Evolutionary conservation across 1,140 invertebrate genomes (phyloP).

Genomic region (Hyposmocoma kahamanoa): DNA sequence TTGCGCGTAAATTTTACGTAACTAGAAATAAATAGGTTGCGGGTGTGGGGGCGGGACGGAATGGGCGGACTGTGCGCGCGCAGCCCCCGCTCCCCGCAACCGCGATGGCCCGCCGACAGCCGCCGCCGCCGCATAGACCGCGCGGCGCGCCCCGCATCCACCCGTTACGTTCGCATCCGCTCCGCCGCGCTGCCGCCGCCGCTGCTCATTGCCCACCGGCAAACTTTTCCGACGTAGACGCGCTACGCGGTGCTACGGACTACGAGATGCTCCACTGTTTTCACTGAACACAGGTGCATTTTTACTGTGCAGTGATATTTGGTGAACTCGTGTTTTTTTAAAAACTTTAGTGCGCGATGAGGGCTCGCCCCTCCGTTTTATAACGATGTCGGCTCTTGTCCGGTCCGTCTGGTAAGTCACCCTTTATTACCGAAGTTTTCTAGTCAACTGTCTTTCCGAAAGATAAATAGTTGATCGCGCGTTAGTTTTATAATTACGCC

Average conservation of each 20-base stretch:
- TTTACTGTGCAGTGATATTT: slow-evolving; percentile 40
- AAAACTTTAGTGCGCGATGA: slow-evolving; percentile 62
- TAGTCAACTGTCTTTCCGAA: slow-evolving; percentile 16
- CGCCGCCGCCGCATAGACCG: slow-evolving; percentile 45
- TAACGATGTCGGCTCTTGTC: slow-evolving; percentile 72
- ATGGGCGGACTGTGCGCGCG: slow-evolving; percentile 62
- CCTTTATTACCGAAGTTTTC: slow-evolving; percentile 15
- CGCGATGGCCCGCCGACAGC: slow-evolving; percentile 30
- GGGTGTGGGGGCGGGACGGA: slow-evolving; percentile 65
- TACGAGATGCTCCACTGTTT: slow-evolving; percentile 25
- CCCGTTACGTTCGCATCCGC: slow-evolving; percentile 38
- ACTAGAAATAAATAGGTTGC: slow-evolving; percentile 73
- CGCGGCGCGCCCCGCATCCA: slow-evolving; percentile 46
- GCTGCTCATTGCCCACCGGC: slow-evolving; percentile 23
- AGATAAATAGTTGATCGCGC: background rate
- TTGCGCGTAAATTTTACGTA: slow-evolving; percentile 73
- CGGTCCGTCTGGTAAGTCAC: slow-evolving; percentile 72
- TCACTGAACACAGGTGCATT: slow-evolving; percentile 21
- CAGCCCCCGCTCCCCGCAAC: slow-evolving; percentile 20
- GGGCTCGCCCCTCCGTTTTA: slow-evolving; percentile 40
- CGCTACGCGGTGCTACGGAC: slow-evolving; percentile 37
- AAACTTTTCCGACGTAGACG: slow-evolving; percentile 47
- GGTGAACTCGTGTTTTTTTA: slow-evolving; percentile 41
- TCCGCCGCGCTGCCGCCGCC: slow-evolving; percentile 23
- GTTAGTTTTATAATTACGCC: slow-evolving; percentile 7